A percentile compares a stretch with the other conserved stretches of the same genome.
phyloP scores from a whole-genome alignment of 2,797 vertebrate species.

The Tauraco hartlaubi region DNA sequence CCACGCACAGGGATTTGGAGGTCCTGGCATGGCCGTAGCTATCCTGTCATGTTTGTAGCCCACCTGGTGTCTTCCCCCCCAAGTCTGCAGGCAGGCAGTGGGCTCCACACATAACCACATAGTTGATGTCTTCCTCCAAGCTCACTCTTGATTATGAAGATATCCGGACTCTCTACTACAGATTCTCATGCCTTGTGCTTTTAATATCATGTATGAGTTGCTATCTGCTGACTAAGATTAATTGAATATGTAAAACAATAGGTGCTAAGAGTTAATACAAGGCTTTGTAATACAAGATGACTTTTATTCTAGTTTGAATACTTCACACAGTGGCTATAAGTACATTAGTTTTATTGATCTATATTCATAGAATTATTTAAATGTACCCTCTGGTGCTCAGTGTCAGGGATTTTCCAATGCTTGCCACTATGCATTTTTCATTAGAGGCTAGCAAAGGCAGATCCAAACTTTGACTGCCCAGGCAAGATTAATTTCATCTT shows the following conservation, averaged over 20 bases:
- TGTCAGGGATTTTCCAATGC: constrained; percentile 78
- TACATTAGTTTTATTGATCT: constrained; percentile 85
- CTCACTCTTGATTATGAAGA: constrained; percentile 54
- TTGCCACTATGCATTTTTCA: constrained; percentile 82
- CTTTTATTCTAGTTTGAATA: constrained; percentile 78
- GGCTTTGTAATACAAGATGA: constrained; percentile 72
- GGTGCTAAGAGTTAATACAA: constrained; percentile 78
- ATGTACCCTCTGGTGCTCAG: constrained; percentile 79
- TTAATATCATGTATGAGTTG: constrained; percentile 51
- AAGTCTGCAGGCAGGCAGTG: background rate
- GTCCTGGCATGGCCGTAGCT: background rate
- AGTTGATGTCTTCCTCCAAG: background rate
- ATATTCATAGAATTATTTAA: constrained; percentile 84
- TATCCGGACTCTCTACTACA: constrained; percentile 33
- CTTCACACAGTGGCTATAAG: constrained; percentile 75
- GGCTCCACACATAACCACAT: no score
- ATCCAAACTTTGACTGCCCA: constrained; percentile 78
- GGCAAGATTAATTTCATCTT: constrained; percentile 79
- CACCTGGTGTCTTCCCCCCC: background rate
- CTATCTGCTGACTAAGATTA: constrained; percentile 71
- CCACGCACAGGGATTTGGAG: background rate
- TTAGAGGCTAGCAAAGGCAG: constrained; percentile 77
- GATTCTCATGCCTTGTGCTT: constrained; percentile 39
- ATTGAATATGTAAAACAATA: constrained; percentile 82
- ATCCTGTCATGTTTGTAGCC: background rate